These are phyloP conservation scores for Pseudorhombus dupliciocellatus DNA, from an alignment of 2,113 vertebrate genomes.

Conservation along the genomic window DNA sequence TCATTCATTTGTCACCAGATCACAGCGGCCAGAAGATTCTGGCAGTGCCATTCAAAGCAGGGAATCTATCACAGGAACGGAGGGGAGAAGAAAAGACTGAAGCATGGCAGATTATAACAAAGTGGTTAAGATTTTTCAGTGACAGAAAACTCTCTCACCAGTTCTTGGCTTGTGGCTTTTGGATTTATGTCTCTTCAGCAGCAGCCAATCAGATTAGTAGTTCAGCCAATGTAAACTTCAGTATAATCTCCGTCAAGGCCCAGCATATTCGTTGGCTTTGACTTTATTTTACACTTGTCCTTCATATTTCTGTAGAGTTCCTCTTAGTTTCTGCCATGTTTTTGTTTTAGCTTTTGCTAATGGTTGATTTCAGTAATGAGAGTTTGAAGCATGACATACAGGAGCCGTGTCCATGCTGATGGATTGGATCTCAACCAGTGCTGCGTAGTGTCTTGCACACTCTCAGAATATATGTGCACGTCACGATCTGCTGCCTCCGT, in stretches of 20 bases:
- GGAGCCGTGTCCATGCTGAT: too few species aligned
- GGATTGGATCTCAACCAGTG: too few species aligned
- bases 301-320: background rate
- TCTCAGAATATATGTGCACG: too few species aligned
- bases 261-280: too few species aligned
- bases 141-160: conserved; percentile 7
- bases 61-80: conserved; percentile 10
- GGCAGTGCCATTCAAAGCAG: conserved; percentile 33
- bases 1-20: conserved; percentile 61
- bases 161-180: conserved; percentile 22
- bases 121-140: conserved; percentile 24
- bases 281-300: background rate
- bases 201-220: conserved; percentile 24
- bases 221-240: background rate
- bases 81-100: background rate
- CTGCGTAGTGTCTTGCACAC: too few species aligned
- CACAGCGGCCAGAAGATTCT: conserved; percentile 33
- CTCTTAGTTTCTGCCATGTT: background rate
- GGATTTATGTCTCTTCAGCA: conserved; percentile 15
- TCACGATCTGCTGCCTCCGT: too few species aligned
- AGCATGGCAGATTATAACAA: background rate
- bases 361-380: background rate
- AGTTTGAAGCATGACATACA: too few species aligned
- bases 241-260: conserved; percentile 13
- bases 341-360: background rate